These are phyloP conservation scores for Sinocyclocheilus grahami DNA, from an alignment of 2,113 vertebrate species.

Conservation along the genomic window DNA sequence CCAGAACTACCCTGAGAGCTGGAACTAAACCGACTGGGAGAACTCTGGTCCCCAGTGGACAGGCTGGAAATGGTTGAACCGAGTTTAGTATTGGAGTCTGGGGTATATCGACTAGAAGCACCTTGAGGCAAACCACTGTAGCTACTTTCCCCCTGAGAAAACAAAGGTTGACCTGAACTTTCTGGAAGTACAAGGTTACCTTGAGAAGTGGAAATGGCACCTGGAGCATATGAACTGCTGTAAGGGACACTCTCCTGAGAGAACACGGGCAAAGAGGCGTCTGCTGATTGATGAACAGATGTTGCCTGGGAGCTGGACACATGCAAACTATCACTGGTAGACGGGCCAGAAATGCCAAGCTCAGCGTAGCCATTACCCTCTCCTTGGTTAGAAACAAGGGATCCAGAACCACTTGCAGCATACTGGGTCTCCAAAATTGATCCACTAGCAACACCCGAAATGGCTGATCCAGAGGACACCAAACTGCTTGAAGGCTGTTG, in stretches of 20 bases:
- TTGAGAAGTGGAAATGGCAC: neutral
- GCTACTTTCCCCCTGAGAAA: neutral
- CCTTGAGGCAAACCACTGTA: neutral
- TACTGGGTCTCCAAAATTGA: too few species aligned
- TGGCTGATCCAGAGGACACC: neutral
- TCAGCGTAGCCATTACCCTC: neutral
- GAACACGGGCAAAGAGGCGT: too few species aligned
- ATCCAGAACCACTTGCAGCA: neutral
- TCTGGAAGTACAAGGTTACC: neutral
- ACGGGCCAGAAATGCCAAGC: neutral
- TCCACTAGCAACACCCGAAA: too few species aligned
- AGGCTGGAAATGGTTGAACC: neutral
- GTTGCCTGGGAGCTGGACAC: neutral
- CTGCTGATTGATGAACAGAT: neutral
- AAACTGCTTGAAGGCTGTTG: neutral
- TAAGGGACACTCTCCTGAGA: too few species aligned
- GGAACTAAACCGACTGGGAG: neutral
- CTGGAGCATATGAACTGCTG: neutral
- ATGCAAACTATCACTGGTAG: neutral
- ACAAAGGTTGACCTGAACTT: too few species aligned
- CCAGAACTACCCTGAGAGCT: neutral
- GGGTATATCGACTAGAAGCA: neutral
- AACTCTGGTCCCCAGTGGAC: neutral
- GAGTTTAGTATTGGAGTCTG: neutral
- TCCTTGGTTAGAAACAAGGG: neutral